Percentiles rank a stretch among this genome's conserved stretches.
Evolutionary conservation across 2,797 vertebrate species (phyloP).

Genomic region (Phalloptychus januarius): DNA sequence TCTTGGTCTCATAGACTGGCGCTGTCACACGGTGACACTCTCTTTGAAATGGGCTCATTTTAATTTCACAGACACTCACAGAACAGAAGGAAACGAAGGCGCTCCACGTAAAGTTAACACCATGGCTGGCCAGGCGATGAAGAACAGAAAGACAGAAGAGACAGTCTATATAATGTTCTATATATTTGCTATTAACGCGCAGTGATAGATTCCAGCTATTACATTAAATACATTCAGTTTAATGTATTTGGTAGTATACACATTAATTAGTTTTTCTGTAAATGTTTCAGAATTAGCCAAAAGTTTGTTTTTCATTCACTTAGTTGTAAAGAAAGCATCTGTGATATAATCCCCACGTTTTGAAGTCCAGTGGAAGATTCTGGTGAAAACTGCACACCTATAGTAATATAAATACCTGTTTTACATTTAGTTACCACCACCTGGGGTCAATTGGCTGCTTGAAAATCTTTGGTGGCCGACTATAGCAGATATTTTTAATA

Average conservation of each 20-base stretch:
- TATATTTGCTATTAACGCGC: neutral
- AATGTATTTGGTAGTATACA: neutral
- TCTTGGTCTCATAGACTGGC: slow-evolving; percentile 29
- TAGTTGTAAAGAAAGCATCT: neutral
- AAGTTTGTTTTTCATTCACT: no score
- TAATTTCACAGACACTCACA: slow-evolving; percentile 1
- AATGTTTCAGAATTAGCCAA: no score
- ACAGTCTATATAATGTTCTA: neutral
- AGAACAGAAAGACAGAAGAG: neutral
- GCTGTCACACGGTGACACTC: slow-evolving; percentile 8
- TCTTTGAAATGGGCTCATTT: slow-evolving; percentile 18
- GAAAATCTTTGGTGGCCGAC: neutral
- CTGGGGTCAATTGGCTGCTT: neutral
- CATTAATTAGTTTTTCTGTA: no score
- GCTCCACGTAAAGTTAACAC: neutral
- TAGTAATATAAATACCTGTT: neutral
- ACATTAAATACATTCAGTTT: neutral
- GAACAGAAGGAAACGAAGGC: neutral
- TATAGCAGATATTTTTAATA: neutral
- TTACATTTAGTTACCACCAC: neutral
- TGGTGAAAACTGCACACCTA: neutral
- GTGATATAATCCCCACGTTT: neutral
- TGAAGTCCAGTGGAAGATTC: neutral
- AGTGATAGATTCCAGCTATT: neutral
- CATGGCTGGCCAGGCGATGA: neutral